Evolutionary conservation across 1,140 invertebrate species (phyloP).

Genomic region (Nasonia giraulti): DNA sequence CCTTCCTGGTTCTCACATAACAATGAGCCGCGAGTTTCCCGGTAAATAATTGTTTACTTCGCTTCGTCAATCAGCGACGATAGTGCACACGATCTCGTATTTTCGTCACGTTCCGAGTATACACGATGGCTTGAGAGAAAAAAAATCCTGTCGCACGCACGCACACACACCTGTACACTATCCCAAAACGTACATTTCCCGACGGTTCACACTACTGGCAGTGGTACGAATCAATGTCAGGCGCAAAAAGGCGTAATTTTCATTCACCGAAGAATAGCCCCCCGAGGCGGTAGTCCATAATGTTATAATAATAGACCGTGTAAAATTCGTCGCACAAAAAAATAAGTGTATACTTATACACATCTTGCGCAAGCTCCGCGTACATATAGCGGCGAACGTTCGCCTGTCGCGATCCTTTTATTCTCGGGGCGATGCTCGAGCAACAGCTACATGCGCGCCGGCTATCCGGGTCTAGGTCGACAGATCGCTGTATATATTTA

Average conservation of each 20-base stretch:
- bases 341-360: background rate
- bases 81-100: no score
- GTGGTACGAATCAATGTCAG: no score
- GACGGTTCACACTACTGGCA: no score
- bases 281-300: background rate
- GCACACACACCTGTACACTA: no score
- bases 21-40: no score
- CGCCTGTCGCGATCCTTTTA: constrained; percentile 30
- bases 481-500: background rate
- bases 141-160: no score
- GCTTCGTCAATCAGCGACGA: no score
- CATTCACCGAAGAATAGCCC: background rate
- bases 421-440: constrained; percentile 18
- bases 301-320: no score
- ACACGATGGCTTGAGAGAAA: no score
- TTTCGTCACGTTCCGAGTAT: no score
- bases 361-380: background rate
- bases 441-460: background rate
- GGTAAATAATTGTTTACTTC: no score
- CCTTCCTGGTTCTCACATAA: background rate
- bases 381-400: background rate
- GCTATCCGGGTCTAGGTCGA: constrained; percentile 46
- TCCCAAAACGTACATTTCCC: background rate
- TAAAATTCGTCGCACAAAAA: background rate
- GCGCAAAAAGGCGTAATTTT: background rate